Evolutionary conservation across 2,888 invertebrate genomes (phyloP), one percentile per base, ranked within the genome.

Genomic region (Acanthococcus lagerstroemiae): DNA sequence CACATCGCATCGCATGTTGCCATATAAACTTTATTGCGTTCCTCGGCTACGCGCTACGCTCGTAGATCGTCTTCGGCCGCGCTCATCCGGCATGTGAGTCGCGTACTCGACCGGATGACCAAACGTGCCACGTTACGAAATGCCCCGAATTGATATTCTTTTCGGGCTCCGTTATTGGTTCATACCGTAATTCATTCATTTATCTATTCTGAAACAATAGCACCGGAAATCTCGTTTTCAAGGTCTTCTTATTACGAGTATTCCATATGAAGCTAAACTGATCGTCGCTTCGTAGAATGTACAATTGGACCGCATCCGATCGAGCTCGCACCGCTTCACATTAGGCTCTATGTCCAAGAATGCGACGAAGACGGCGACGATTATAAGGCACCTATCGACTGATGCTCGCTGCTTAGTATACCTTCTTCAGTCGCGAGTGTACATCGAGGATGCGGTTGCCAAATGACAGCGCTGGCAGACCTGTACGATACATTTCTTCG

Each of bases 101-200:
- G 60, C 60, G 60, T 60, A 60, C 45, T 48, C 46, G 48, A 60
- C 60, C 60, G 60, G 60, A 60, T 60, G 60, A 60, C 60, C 60
- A 45, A 48, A 60, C 60, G 60, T 60, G 60, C 60, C 45, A 27
- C 60, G 48, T 60, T 60, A 60, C 15, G 60, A 60, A 60, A 60
- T 60, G 60, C 46, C 46, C 48, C 60, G 60, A 60, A 60, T 60
- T 60, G 60, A 60, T 60, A 60, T 60, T 60, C 60, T 46, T 60
- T 60, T 60, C 46, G 60, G 60, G 60, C 60, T 27, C 15, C 25
- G 60, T 60, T 60, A 60, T 60, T 60, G 60, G 60, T 60, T 60
- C 60, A 60, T 60, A 60, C 46, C 60, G 60, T 60, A 60, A 60
- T 60, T 60, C 60, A 60, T 60, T 60, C n/a, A n/a, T n/a, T n/a